Evolutionary conservation across 2,113 vertebrate genomes (phyloP), one percentile per base, ranked within the genome.

Genomic region (Cephalopholis sonnerati): DNA sequence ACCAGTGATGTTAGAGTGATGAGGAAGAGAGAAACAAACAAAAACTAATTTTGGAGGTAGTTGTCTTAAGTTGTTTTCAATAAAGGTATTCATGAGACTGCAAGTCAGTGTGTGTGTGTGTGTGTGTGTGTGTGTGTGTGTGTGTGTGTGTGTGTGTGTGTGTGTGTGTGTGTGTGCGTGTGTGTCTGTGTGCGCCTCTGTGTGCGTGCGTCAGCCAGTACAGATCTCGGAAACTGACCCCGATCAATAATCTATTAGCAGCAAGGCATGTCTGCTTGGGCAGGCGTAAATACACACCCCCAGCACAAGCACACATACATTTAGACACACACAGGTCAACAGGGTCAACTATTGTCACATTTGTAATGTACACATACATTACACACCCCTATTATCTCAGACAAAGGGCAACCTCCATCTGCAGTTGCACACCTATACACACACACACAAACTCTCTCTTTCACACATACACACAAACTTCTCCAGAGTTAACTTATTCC

Each of bases 181-280:
- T 22, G 61, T 77, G 72, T 32, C 25, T 74, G 44, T 41, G 11
- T 0, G 1, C 68, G 48, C 41, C 4, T 55, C 36, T 22, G 61
- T 63, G 66, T 54, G 29, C 39, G 44, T 77, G 25, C 25, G 51
- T 68, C 15, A 50, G 48, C 25, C 27, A 4, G 27, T 44, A 8
- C 24, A 66, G 36, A 68, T 64, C 59, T 77, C 7, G 1, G 51
- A 74, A 73, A 74, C 41, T 79, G 51, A 75, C 64, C 54, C 63
- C 74, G 75, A 82, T 89, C 79, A 77, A 84, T 89, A 92, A 77
- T 89, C 85, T 90, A 70, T 87, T 82, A 84, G 83, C 53, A 68
- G 63, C 62, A 27, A 81, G 65, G 64, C 57, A 46, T 79, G 67
- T 78, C n/a, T 75, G 73, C 16, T n/a, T 84, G 54, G 25, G n/a